phyloP scores from a whole-genome alignment of 1,140 invertebrate genomes.

The Platorchestia sp. region DNA sequence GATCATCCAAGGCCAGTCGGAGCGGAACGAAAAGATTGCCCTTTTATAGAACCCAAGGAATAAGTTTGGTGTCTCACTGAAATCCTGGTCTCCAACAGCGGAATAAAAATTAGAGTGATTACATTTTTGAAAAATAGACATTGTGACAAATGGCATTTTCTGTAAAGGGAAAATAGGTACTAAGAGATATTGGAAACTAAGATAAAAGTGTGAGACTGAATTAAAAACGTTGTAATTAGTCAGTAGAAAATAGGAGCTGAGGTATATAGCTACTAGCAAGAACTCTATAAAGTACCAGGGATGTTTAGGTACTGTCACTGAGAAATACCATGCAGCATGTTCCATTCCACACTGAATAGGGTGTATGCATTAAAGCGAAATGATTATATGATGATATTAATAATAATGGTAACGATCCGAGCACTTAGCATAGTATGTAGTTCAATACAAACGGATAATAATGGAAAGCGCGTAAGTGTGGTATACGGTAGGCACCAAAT shows the following conservation, averaged over 20 bases:
- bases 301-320: not conserved
- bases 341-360: not conserved
- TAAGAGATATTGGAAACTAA: not conserved
- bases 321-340: not conserved
- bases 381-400: not conserved
- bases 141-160: not conserved
- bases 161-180: not conserved
- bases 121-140: not conserved
- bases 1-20: not conserved
- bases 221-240: not conserved
- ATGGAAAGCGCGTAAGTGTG: not conserved
- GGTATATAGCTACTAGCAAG: not conserved
- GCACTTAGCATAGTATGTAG: no score
- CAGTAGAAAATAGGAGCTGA: not conserved
- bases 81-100: not conserved
- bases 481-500: not conserved
- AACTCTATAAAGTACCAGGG: not conserved
- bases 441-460: no score
- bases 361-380: not conserved
- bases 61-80: not conserved
- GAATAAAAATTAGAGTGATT: not conserved
- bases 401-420: not conserved
- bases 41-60: not conserved
- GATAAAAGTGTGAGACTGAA: not conserved
- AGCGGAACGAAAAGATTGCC: no score